A percentile compares a stretch with the other conserved stretches of the same genome.
Conservation (phyloP, 2,888 invertebrate genomes). For the Drosophila kambysellisi region DNA sequence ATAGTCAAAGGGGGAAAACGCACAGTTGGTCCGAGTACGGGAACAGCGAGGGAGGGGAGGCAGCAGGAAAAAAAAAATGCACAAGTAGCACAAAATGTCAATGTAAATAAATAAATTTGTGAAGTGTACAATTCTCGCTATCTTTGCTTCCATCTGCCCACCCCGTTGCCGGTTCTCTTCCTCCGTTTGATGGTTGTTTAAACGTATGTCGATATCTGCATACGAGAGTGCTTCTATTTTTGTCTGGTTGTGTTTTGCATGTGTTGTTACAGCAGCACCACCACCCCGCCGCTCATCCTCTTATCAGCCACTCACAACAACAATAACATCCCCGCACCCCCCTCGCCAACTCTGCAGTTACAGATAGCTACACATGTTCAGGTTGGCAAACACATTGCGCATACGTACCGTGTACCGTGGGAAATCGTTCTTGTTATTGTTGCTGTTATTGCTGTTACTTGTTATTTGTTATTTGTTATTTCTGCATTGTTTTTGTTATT, state of each 20-base stretch:
- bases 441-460: conserved; percentile 43
- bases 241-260: conserved; percentile 69
- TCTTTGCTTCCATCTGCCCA: conserved; percentile 42
- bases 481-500: conserved; percentile 14
- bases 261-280: conserved; percentile 33
- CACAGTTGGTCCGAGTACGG: neutral
- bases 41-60: neutral
- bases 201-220: conserved; percentile 58
- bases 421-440: conserved; percentile 63
- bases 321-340: conserved; percentile 4
- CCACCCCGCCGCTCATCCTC: neutral
- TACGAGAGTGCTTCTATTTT: conserved; percentile 46
- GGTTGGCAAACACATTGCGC: conserved; percentile 71
- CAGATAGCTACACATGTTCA: conserved; percentile 77
- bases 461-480: conserved; percentile 40
- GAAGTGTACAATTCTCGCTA: conserved; percentile 69
- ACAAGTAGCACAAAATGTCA: conserved; percentile 79
- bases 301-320: neutral
- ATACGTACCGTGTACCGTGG: conserved; percentile 70
- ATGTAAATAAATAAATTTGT: conserved; percentile 77
- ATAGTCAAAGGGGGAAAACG: neutral
- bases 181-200: conserved; percentile 21
- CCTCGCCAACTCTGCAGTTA: conserved; percentile 35
- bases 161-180: conserved; percentile 12
- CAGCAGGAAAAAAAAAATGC: conserved; percentile 57